Conservation (phyloP, 2,888 invertebrate genomes). For the Caenorhabditis panamensis region DNA sequence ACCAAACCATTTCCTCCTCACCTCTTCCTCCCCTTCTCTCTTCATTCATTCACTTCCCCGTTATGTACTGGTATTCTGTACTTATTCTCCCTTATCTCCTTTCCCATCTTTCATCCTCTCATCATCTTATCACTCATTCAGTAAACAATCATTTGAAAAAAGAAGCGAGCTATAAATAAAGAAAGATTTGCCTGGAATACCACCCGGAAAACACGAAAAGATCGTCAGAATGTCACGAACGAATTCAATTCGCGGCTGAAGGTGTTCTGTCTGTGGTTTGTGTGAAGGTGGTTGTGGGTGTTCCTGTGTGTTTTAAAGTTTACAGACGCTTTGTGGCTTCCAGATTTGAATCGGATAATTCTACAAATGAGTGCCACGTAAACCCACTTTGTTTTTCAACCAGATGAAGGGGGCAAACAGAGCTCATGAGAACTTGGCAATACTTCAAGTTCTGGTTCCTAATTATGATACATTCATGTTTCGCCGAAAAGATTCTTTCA, state of each 20-base stretch:
- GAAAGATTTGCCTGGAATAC: conserved; percentile 1
- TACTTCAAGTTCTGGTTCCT: too few relatives aligned
- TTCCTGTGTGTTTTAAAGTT: neutral
- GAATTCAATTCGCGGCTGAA: too few relatives aligned
- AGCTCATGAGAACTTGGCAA: too few relatives aligned
- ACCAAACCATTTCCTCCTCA: neutral
- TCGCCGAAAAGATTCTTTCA: too few relatives aligned
- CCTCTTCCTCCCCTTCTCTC: conserved; percentile 18
- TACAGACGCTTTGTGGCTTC: neutral
- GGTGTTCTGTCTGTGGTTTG: neutral
- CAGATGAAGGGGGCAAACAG: too few relatives aligned
- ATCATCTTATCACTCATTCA: conserved; percentile 1
- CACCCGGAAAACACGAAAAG: neutral
- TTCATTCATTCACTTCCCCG: conserved; percentile 30
- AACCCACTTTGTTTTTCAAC: too few relatives aligned
- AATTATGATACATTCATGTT: too few relatives aligned
- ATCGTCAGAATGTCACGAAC: neutral
- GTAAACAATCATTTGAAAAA: conserved; percentile 1
- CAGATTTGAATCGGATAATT: neutral
- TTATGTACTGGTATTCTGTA: conserved; percentile 47
- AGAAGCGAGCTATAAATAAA: neutral
- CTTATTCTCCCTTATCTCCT: conserved; percentile 5
- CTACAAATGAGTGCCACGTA: too few relatives aligned
- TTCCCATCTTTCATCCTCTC: neutral
- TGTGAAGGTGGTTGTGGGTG: neutral